Base-by-base conservation (phyloP, 2,888 invertebrate genomes). In the Oxycera nigricornis region DNA sequence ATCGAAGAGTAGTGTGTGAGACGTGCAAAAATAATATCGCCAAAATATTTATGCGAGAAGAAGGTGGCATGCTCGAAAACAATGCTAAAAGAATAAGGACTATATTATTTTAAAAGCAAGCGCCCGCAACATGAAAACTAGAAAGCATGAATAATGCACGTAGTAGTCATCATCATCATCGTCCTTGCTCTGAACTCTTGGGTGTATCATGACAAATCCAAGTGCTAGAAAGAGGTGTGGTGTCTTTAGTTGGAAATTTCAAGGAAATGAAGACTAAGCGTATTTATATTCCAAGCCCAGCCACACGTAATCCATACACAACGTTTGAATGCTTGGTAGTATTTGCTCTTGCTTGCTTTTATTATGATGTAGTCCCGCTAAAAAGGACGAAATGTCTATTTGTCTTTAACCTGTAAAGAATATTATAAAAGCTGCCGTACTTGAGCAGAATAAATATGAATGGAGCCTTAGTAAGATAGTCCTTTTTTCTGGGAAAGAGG, bases 331-430 rank as follows among this genome's bases (percentile, higher is more conserved):
- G 30, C 59, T 28, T 30, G 30, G 59, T 22, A 59, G 30, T 59
- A 59, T 59, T 59, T 59, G 30, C 59, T 30, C 30, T 9, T 59
- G 30, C 30, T 9, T 59, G 30, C 59, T 59, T 59, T 59, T 59
- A 59, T 59, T 59, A 59, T 59, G 30, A 59, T 59, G 30, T 59
- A 59, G 26, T 28, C 59, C 1, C 59, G n/a, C 59, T 59, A 59
- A 59, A 55, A 59, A 59, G 59, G 59, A 59, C 30, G 59, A 59
- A 28, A 59, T 59, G 28, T 59, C 26, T 59, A 59, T 59, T 59
- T 59, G 59, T 59, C 59, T 59, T 59, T 59, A 30, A 59, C 59
- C 59, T 59, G 30, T 30, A 59, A 28, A 30, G 28, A 59, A 59
- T 30, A 46, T 46, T 46, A 46, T 46, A 46, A 46, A 46, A 46